Percentiles rank a stretch among this genome's conserved stretches.
Conservation (phyloP, 2,888 invertebrate species). For the Portevinia maculata region DNA sequence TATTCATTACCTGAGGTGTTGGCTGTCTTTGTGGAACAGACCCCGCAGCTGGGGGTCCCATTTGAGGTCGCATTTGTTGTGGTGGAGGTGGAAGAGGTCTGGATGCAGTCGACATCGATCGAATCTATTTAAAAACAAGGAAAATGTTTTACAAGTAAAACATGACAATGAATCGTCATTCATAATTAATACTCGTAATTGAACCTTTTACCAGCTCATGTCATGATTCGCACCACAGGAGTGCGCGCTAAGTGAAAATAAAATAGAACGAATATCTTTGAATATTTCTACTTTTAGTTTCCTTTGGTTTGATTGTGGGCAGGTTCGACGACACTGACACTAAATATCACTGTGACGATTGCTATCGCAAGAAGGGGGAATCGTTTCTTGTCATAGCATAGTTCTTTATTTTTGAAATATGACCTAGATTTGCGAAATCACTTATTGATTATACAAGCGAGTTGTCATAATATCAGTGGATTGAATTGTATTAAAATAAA, state of each 20-base stretch:
- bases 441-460: slow-evolving; percentile 83
- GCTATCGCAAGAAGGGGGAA: slow-evolving; percentile 11
- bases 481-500: slow-evolving; percentile 56
- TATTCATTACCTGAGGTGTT: slow-evolving; percentile 75
- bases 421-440: slow-evolving; percentile 81
- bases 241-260: slow-evolving; percentile 2
- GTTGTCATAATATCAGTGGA: slow-evolving; percentile 49
- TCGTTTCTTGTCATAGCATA: slow-evolving; percentile 80
- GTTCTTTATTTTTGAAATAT: slow-evolving; percentile 79
- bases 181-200: slow-evolving; percentile 23
- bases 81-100: slow-evolving; percentile 75
- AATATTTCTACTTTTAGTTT: slow-evolving; percentile 5
- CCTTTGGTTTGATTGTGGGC: slow-evolving; percentile 31
- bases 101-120: slow-evolving; percentile 79
- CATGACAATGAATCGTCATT: slow-evolving; percentile 21
- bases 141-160: slow-evolving; percentile 6
- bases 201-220: slow-evolving; percentile 24
- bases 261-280: slow-evolving; percentile 12
- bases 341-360: slow-evolving; percentile 34
- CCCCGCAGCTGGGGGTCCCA: slow-evolving; percentile 78
- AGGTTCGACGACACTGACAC: slow-evolving; percentile 43
- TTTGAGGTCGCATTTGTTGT: slow-evolving; percentile 77
- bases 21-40: slow-evolving; percentile 79
- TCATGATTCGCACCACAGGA: slow-evolving; percentile 17
- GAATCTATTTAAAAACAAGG: slow-evolving; percentile 78